Evolutionary conservation across 2,888 invertebrate species (phyloP).

Genomic region (Busseola fusca): DNA sequence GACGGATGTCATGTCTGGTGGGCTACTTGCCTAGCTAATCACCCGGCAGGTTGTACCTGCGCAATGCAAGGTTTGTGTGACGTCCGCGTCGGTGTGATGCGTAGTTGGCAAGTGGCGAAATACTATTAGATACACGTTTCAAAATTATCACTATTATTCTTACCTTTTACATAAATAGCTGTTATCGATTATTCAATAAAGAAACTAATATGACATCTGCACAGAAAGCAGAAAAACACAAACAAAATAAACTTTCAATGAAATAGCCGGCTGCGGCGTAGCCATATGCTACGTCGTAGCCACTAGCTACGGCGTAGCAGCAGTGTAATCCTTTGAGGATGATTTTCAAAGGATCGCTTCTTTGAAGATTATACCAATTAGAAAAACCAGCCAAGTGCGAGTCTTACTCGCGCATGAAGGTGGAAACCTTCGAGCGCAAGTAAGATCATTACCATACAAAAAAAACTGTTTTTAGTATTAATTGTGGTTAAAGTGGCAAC

Average conservation of each 20-base stretch:
- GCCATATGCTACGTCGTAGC: slow-evolving; percentile 30
- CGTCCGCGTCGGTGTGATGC: too few relatives aligned
- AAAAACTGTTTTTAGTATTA: too few relatives aligned
- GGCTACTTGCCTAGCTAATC: too few relatives aligned
- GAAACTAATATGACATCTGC: neutral
- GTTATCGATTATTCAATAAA: neutral
- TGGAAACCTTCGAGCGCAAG: too few relatives aligned
- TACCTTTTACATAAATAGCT: neutral
- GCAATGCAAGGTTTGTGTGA: neutral
- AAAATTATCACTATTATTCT: neutral
- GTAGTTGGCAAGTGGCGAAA: too few relatives aligned
- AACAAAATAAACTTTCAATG: neutral
- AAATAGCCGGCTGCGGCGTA: neutral
- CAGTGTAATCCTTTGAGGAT: neutral
- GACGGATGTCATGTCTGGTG: too few relatives aligned
- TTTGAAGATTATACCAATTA: neutral
- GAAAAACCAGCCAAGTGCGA: neutral
- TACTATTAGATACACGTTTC: too few relatives aligned
- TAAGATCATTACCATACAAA: too few relatives aligned
- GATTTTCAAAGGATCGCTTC: neutral
- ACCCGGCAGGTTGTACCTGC: too few relatives aligned
- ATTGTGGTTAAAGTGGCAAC: too few relatives aligned
- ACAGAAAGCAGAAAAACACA: neutral
- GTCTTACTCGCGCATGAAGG: too few relatives aligned
- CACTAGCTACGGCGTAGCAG: slow-evolving; percentile 23